These are phyloP conservation scores for Cryptoblepharus egeriae DNA, from an alignment of 2,797 vertebrate genomes.

Conservation along the genomic window DNA sequence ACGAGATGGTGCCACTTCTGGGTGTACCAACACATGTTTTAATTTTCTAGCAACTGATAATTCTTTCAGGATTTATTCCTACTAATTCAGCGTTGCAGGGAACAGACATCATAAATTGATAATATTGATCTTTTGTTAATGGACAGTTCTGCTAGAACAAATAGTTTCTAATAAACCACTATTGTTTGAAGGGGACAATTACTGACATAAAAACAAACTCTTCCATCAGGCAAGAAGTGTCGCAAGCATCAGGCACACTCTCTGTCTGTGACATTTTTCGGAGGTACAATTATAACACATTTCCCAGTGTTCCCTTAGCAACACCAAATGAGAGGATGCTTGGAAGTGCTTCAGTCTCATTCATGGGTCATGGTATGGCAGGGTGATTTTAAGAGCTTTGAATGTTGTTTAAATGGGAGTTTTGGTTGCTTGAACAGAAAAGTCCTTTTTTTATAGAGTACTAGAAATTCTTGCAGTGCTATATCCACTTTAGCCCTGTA, in stretches of 20 bases:
- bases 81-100: not conserved
- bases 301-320: too few relatives aligned
- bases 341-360: slow-evolving; percentile 29
- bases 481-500: not conserved
- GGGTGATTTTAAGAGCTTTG: slow-evolving; percentile 20
- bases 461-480: not conserved
- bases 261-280: slow-evolving; percentile 46
- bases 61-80: too few relatives aligned
- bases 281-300: slow-evolving; percentile 56
- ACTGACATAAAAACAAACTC: slow-evolving; percentile 29
- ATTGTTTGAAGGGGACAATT: slow-evolving; percentile 27
- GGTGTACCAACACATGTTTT: not conserved
- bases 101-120: not conserved
- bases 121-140: not conserved
- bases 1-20: too few relatives aligned
- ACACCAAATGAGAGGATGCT: slow-evolving; percentile 54
- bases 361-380: accelerated
- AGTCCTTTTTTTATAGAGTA: not conserved
- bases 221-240: not conserved
- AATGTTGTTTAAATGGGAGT: slow-evolving; percentile 25
- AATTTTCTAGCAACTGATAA: too few relatives aligned
- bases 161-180: accelerated
- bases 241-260: slow-evolving; percentile 14
- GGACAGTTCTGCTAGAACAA: slow-evolving; percentile 18
- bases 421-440: not conserved